Evolutionary conservation across 2,797 vertebrate genomes (phyloP), one percentile per base, ranked within the genome.

Genomic region (Remorina albescens): DNA sequence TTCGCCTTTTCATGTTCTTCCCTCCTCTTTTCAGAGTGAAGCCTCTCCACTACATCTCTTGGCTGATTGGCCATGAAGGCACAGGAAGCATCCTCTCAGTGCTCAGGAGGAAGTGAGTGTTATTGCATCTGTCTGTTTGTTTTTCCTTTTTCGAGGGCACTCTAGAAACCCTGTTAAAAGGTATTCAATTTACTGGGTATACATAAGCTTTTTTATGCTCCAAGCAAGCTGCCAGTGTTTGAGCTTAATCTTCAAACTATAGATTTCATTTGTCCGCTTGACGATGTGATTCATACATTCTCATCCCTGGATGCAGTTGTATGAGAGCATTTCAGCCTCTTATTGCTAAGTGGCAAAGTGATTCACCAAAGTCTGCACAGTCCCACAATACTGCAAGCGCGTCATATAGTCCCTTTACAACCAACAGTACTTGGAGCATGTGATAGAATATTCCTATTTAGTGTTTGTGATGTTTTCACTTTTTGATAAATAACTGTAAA

Each of bases 51-150:
- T 99, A 98, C 87, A 97, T 99, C 84, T 97, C 97, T 23, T 99
- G 98, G 97, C 91, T 99, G 88, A 97, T 98, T 88, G 97, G 97
- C 89, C 97, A 99, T 28, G 97, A 99, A 95, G 98, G 98, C 83
- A 96, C 95, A 92, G 98, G 98, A 91, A 98, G 97, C 80, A 95
- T 99, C 91, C 96, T 99, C 84, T 99, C 97, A 51, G 91, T 96
- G 76, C 96, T 98, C 83, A 95, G 97, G 80, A 98, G 95, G 90
- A 98, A 96, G 98, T 97, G 95, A 91, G 96, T 91, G 80, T 81
- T 83, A 76, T 85, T 84, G 82, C 56, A 46, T 80, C 60, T 69
- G 66, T 84, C 64, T 86, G 65, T 88, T 85, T 89, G 39, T 80
- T 81, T 87, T 79, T n/a, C n/a, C 37, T 80, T 73, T 74, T 86